phyloP scores from a whole-genome alignment of 2,888 invertebrate genomes.

The Lydus trimaculatus region DNA sequence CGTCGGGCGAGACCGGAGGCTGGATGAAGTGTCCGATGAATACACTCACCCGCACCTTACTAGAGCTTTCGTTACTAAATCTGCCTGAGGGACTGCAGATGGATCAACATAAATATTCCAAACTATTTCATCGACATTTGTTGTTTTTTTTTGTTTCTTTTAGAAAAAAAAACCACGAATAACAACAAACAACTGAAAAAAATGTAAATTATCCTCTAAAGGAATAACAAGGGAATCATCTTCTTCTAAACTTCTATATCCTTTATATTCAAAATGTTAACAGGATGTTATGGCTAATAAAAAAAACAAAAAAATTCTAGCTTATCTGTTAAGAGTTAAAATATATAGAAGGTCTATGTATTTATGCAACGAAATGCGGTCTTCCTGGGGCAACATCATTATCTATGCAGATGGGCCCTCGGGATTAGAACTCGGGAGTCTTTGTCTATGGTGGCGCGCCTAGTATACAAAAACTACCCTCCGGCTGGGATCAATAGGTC shows the following conservation, averaged over 20 bases:
- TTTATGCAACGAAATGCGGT: constrained; percentile 43
- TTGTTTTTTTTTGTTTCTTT: neutral
- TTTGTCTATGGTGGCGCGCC: constrained; percentile 52
- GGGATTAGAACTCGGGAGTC: constrained; percentile 54
- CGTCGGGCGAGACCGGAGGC: constrained; percentile 33
- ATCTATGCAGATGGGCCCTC: constrained; percentile 59
- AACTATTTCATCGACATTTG: neutral
- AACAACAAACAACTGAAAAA: neutral
- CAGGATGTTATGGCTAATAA: constrained; percentile 1
- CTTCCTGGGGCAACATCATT: constrained; percentile 51
- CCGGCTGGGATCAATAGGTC: constrained; percentile 52
- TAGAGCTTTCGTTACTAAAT: neutral
- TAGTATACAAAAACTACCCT: constrained; percentile 40
- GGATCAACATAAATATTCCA: neutral
- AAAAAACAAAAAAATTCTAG: constrained; percentile 21
- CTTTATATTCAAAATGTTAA: neutral
- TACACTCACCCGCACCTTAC: constrained; percentile 39
- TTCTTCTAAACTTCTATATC: neutral
- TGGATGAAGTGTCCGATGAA: constrained; percentile 40
- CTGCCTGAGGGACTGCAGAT: constrained; percentile 12
- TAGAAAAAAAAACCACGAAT: neutral
- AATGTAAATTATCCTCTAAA: neutral
- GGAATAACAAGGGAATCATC: neutral
- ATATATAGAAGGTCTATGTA: constrained; percentile 38
- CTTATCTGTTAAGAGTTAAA: constrained; percentile 33